Percentiles rank a stretch among this genome's conserved stretches.
These are phyloP conservation scores for Anas capensis DNA, from an alignment of 2,797 vertebrate genomes.

Conservation along the genomic window DNA sequence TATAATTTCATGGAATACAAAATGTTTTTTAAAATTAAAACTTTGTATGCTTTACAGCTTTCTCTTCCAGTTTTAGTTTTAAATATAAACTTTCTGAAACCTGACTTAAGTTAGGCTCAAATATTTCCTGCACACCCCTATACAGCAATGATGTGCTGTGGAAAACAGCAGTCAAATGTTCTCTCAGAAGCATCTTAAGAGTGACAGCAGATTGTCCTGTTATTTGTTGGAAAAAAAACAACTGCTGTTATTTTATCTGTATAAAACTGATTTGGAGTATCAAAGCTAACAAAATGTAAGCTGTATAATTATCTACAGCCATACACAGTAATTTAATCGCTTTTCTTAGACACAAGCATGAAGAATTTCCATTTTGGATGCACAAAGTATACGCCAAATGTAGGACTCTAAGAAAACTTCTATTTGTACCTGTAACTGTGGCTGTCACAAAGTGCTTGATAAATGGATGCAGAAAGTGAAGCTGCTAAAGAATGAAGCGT, in stretches of 20 bases:
- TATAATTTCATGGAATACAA: neutral
- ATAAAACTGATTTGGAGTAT: neutral
- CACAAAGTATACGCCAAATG: neutral
- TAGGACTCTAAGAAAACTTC: neutral
- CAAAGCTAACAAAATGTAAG: neutral
- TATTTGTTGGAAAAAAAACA: neutral
- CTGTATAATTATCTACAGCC: neutral
- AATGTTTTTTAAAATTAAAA: neutral
- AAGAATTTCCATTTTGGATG: constrained; percentile 1
- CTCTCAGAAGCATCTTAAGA: neutral
- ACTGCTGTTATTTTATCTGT: neutral
- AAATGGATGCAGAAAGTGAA: constrained; percentile 96
- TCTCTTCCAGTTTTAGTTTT: neutral
- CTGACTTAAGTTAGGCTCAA: neutral
- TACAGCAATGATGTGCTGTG: neutral
- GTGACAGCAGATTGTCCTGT: neutral
- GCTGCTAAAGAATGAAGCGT: constrained; percentile 95
- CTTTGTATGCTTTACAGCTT: neutral
- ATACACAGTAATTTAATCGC: neutral
- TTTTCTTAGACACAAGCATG: neutral
- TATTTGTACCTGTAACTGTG: constrained; percentile 96
- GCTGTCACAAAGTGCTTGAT: constrained; percentile 98
- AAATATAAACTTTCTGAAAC: neutral
- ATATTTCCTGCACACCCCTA: neutral
- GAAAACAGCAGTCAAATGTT: neutral